Conservation (phyloP, 2,113 vertebrate species). For the Thoracochromis brauschi region DNA sequence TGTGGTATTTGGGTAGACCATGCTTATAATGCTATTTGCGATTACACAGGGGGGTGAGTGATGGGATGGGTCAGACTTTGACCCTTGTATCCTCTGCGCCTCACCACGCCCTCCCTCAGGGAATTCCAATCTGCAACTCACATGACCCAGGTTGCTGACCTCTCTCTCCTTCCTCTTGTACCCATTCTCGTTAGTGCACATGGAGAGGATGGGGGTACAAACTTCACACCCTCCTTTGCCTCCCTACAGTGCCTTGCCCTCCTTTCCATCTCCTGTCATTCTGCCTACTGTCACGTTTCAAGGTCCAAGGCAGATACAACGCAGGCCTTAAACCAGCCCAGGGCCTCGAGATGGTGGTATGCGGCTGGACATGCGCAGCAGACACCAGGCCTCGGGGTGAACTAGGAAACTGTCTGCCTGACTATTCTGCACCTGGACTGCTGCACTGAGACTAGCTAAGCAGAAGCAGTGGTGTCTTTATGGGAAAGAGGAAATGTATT, state of each 20-base stretch:
- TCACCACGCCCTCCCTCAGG: conserved; percentile 36
- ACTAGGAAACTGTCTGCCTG: conserved; percentile 16
- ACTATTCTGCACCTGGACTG: conserved; percentile 2
- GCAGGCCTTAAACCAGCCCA: conserved; percentile 27
- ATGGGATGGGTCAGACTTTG: neutral
- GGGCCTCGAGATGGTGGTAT: conserved; percentile 37
- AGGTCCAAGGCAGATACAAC: conserved; percentile 28
- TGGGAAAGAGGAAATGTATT: conserved; percentile 20
- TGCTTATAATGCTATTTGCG: neutral
- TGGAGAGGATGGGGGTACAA: neutral
- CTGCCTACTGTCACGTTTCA: conserved; percentile 2
- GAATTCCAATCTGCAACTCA: conserved; percentile 49
- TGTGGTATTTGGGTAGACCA: neutral
- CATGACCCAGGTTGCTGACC: conserved; percentile 54
- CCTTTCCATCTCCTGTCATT: neutral
- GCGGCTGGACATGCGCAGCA: conserved; percentile 36
- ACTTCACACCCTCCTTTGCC: neutral
- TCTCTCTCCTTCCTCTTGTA: conserved; percentile 5
- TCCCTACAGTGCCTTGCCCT: neutral
- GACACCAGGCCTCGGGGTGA: conserved; percentile 24
- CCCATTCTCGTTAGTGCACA: conserved; percentile 25
- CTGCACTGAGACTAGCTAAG: neutral
- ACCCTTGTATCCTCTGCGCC: conserved; percentile 21
- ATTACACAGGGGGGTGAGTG: neutral
- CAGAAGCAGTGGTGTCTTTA: neutral